phyloP scores from a whole-genome alignment of 2,888 invertebrate species.

The Napeogenes inachia region DNA sequence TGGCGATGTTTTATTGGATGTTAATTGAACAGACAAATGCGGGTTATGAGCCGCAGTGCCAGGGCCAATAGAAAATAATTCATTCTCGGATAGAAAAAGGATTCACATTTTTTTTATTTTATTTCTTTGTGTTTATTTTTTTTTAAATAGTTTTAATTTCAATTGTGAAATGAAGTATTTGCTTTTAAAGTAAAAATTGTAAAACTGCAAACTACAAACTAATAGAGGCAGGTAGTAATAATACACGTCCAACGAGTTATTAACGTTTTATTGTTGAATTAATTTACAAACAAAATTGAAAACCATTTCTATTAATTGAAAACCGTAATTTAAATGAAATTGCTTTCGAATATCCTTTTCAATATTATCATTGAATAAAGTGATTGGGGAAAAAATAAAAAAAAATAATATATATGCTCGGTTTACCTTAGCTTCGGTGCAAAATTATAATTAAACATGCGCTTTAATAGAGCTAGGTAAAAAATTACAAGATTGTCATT shows the following conservation, averaged over 20 bases:
- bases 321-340: background rate
- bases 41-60: constrained; percentile 31
- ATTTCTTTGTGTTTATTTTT: no score
- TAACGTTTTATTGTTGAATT: background rate
- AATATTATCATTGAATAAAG: no score
- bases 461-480: background rate
- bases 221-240: no score
- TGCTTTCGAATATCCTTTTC: no score
- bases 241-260: no score
- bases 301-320: constrained; percentile 1
- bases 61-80: no score
- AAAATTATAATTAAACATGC: background rate
- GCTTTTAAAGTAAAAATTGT: background rate
- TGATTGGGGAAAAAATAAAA: no score
- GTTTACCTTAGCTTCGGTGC: no score
- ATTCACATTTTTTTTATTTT: no score
- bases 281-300: background rate
- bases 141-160: no score
- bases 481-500: background rate
- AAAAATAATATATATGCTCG: background rate
- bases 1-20: constrained; percentile 50
- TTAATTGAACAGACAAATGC: constrained; percentile 50
- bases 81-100: no score
- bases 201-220: background rate
- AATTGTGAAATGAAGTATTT: no score